Conservation (phyloP, 2,797 vertebrate species). For the Siniperca undulata region DNA sequence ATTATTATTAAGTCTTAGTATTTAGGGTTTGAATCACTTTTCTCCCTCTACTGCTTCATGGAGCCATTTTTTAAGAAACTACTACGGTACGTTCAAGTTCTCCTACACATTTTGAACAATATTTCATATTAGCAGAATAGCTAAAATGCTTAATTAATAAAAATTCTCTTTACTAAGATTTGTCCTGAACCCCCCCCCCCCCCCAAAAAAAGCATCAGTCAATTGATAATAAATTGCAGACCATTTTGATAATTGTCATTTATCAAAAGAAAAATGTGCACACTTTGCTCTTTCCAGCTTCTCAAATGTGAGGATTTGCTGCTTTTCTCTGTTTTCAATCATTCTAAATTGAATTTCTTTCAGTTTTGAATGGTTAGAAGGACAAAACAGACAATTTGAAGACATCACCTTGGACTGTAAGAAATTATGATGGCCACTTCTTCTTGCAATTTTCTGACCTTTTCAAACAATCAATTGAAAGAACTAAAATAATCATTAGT, state of each 20-base stretch:
- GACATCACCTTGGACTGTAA: background rate
- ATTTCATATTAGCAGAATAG: background rate
- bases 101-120: background rate
- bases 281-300: background rate
- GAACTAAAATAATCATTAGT: constrained; percentile 14
- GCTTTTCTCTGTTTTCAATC: background rate
- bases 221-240: background rate
- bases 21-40: constrained; percentile 12
- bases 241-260: background rate
- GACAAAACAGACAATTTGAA: background rate
- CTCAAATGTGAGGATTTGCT: background rate
- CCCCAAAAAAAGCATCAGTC: background rate
- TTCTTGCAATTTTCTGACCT: background rate
- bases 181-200: background rate
- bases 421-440: background rate
- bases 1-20: background rate
- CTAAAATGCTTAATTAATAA: background rate
- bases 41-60: background rate
- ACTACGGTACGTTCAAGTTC: background rate
- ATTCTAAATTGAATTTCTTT: background rate
- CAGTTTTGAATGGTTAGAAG: background rate
- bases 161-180: background rate
- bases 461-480: constrained; percentile 22
- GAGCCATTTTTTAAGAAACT: background rate
- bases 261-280: background rate